Base-by-base conservation (phyloP, 2,113 vertebrate genomes). In the Barbus barbus region DNA sequence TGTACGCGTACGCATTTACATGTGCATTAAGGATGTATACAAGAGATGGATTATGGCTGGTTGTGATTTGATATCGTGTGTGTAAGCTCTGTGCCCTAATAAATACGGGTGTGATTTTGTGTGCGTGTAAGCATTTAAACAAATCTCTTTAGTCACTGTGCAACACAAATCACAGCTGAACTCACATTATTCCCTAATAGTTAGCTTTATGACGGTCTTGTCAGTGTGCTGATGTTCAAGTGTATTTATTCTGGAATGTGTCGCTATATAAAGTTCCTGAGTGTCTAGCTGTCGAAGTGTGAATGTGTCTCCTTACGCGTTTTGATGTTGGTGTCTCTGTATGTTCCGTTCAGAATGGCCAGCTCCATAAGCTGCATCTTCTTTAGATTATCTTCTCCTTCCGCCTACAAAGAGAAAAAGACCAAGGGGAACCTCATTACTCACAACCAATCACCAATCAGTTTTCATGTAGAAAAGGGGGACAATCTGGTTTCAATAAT, bases 311-410 rank as follows among this genome's bases (percentile, higher is more conserved):
- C 9, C 95, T 94, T 93, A 96, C 95, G 92, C 81, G 94, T 85
- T 93, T 95, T 95, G 88, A 95, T 33, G 87, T 96, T 95, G 92
- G 94, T 95, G 92, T 96, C 95, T 94, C 95, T 93, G 89, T 96
- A 96, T 20, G 95, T 96, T 85, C 95, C 95, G 20, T 96, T 96
- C n/a, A 96, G 92, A 81, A 96, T 96, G 11, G 95, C 95, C 16
- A 96, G 90, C 87, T 96, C 95, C 95, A 96, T 96, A 86, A 96
- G 91, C 89, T 96, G 95, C 93, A 96, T 95, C 92, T 96, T 96
- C 93, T 96, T 96, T 90, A 96, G 92, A 84, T 96, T 96, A 87
- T 96, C 95, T 87, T 95, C 95, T 65, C 95, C 95, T 84, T 95
- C 95, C 20, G 95, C 95, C 95, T 95, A 89, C 8, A 31, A 44